Percentiles rank a stretch among this genome's conserved stretches.
Evolutionary conservation across 2,797 vertebrate genomes (phyloP).

Genomic region (Coracias cyanogaster): DNA sequence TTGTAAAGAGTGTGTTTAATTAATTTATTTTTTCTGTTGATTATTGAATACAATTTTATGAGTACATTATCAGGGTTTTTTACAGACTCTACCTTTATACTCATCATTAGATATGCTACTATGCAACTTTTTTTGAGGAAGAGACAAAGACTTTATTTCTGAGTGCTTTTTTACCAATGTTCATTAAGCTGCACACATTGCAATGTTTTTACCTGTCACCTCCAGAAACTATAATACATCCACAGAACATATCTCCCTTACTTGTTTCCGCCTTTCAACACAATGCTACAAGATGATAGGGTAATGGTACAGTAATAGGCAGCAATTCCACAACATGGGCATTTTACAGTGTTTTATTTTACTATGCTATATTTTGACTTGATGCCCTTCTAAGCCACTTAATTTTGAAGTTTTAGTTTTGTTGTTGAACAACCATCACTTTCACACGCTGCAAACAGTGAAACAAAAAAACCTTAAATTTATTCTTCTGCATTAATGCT

Average conservation of each 20-base stretch:
- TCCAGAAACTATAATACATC: background rate
- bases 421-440: background rate
- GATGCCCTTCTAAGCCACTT: background rate
- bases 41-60: background rate
- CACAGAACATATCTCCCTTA: background rate
- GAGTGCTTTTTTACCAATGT: background rate
- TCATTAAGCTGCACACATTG: background rate
- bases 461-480: background rate
- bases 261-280: background rate
- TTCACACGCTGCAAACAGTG: background rate
- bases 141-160: background rate
- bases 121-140: background rate
- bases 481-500: background rate
- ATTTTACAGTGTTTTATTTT: background rate
- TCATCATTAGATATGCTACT: background rate
- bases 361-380: background rate
- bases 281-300: background rate
- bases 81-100: background rate
- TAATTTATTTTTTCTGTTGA: background rate
- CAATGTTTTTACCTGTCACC: background rate
- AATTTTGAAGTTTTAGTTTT: background rate
- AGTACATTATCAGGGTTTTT: background rate
- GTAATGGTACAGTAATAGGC: background rate
- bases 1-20: background rate
- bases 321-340: background rate